These are phyloP conservation scores for Pegoplata infirma DNA, from an alignment of 2,888 invertebrate species.

Conservation along the genomic window DNA sequence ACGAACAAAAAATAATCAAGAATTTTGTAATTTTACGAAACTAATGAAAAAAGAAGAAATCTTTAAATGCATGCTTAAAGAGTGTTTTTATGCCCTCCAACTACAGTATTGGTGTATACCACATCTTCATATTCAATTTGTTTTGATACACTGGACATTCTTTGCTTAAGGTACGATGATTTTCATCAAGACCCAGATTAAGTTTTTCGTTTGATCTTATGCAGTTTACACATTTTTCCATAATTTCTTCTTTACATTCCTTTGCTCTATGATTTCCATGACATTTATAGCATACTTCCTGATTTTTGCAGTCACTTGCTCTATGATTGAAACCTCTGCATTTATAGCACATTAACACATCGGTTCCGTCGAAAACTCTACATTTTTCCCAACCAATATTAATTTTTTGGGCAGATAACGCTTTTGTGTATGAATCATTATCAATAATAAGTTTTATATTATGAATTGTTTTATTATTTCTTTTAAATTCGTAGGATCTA, in stretches of 20 bases:
- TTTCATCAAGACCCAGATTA: slow-evolving; percentile 30
- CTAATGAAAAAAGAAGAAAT: too few relatives aligned
- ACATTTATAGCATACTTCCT: slow-evolving; percentile 27
- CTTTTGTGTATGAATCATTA: slow-evolving; percentile 10
- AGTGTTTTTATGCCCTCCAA: too few relatives aligned
- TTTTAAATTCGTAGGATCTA: too few relatives aligned
- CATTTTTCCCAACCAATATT: too few relatives aligned
- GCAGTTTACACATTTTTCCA: slow-evolving; percentile 25
- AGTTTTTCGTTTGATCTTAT: slow-evolving; percentile 10
- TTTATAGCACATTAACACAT: background rate
- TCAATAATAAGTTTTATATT: background rate
- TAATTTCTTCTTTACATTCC: slow-evolving; percentile 7
- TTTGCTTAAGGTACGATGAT: slow-evolving; percentile 12
- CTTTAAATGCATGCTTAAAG: too few relatives aligned
- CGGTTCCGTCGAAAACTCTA: background rate
- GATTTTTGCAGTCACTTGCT: background rate
- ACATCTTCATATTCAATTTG: too few relatives aligned
- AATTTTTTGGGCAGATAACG: too few relatives aligned
- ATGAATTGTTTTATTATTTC: too few relatives aligned
- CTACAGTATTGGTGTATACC: too few relatives aligned
- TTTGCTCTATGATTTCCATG: slow-evolving; percentile 13
- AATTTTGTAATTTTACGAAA: too few relatives aligned
- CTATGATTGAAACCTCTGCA: slow-evolving; percentile 17
- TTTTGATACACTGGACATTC: slow-evolving; percentile 32
- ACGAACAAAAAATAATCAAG: too few relatives aligned